phyloP scores from a whole-genome alignment of 2,113 vertebrate genomes.

The Bubalus kerabau region DNA sequence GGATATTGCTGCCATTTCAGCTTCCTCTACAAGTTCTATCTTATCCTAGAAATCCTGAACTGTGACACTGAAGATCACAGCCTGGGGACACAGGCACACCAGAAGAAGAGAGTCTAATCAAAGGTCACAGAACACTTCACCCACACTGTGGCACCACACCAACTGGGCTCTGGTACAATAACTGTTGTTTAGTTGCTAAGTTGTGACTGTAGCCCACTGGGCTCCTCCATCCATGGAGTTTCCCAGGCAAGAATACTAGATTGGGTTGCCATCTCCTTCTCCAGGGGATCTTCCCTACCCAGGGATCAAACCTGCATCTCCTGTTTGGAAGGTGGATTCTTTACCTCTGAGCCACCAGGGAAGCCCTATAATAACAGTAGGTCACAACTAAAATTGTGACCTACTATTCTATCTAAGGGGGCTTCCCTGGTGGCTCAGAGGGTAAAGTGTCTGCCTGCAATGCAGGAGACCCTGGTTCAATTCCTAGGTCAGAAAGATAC shows the following conservation, averaged over 20 bases:
- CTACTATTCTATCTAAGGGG: too few relatives aligned
- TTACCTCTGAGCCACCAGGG: background rate
- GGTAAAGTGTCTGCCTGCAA: too few relatives aligned
- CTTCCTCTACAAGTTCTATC: background rate
- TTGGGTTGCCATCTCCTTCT: background rate
- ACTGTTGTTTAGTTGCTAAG: background rate
- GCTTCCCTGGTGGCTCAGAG: too few relatives aligned
- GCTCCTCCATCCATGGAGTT: background rate
- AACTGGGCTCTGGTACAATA: background rate
- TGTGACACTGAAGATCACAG: background rate
- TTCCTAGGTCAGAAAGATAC: too few relatives aligned
- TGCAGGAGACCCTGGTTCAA: too few relatives aligned
- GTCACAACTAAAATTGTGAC: background rate
- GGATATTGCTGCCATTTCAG: background rate
- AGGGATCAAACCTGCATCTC: background rate
- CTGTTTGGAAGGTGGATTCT: background rate
- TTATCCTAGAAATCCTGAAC: background rate
- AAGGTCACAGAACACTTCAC: background rate
- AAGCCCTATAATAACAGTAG: background rate
- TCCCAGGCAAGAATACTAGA: background rate
- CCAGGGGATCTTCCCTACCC: background rate
- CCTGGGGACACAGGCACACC: too few relatives aligned
- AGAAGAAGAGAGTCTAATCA: background rate
- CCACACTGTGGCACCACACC: too few relatives aligned
- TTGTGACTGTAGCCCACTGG: background rate